Evolutionary conservation across 2,113 vertebrate species (phyloP), one percentile per base, ranked within the genome.

Genomic region (Thamnaconus septentrionalis): DNA sequence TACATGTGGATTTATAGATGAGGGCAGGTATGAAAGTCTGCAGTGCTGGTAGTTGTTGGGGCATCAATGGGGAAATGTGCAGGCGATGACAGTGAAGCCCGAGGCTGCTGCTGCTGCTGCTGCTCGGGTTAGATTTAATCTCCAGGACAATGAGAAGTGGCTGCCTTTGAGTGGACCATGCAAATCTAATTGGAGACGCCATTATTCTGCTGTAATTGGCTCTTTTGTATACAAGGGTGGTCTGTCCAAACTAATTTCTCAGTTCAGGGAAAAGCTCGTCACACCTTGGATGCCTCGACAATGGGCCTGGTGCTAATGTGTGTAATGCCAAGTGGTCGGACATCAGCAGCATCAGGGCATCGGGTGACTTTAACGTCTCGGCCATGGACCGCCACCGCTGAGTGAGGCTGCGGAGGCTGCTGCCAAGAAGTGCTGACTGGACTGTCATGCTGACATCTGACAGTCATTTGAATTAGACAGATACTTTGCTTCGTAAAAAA

Each of bases 131-230:
- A 59, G 18, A n/a, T 78, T 80, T 83, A 85, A 85, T 88, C 68
- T 72, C 69, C 41, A 53, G 60, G 58, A 84, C 78, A 85, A 88
- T 65, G 62, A 61, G 48, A 69, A 43, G 53, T 1, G 48, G 11
- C 77, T 44, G 55, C 60, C 71, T 72, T 69, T 0, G 53, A 64
- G 64, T 9, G 51, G 56, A 56, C 76, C 73, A 60, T 70, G 78
- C 63, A 77, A 85, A 77, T 80, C 73, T 76, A 87, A 88, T 79
- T 85, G 75, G 82, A 80, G 81, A 76, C 64, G 55, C 66, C 71
- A 80, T 85, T 78, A 78, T 80, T 69, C 47, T 57, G 51, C 70
- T 67, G 61, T 85, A 85, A 89, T 81, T 85, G 84, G 74, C 78
- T 77, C 70, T 63, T 75, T 82, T 77, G 71, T 80, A 75, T 75